Percentiles rank a stretch among this genome's conserved stretches.
These are phyloP conservation scores for Apaloderma vittatum DNA, from an alignment of 2,113 vertebrate genomes.

Conservation along the genomic window DNA sequence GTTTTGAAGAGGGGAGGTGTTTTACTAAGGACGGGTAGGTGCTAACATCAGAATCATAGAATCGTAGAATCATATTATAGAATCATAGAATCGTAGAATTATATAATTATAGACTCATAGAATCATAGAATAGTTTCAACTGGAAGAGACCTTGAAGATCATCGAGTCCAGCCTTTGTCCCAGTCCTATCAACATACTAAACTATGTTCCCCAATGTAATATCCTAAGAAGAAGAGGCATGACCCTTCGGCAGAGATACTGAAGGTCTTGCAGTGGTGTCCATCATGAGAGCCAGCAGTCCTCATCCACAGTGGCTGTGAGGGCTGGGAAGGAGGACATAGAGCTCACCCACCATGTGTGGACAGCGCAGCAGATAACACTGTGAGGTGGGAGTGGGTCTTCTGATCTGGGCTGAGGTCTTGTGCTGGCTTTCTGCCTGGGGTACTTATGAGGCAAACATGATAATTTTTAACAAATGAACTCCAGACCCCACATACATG, in stretches of 20 bases:
- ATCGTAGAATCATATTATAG: too few species aligned
- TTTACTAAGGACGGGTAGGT: background rate
- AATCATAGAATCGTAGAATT: too few species aligned
- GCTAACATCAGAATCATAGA: fast-evolving
- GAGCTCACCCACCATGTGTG: background rate
- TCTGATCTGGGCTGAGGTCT: background rate
- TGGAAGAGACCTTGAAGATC: too few species aligned
- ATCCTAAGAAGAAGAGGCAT: fast-evolving
- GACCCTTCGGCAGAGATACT: background rate
- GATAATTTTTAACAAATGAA: fast-evolving
- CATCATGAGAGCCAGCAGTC: fast-evolving
- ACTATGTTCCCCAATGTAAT: too few species aligned
- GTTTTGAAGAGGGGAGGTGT: background rate
- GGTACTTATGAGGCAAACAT: background rate
- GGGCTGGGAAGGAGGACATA: background rate
- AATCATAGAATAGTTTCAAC: too few species aligned
- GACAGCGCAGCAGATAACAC: background rate
- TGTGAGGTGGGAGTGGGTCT: background rate
- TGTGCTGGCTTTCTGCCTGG: fast-evolving
- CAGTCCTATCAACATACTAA: too few species aligned
- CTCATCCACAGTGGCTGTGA: background rate
- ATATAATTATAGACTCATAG: too few species aligned
- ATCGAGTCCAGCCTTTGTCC: too few species aligned
- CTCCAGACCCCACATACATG: background rate
- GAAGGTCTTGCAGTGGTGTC: background rate